Evolutionary conservation across 2,797 vertebrate species (phyloP).

Genomic region (Tokudaia tokunoshimensis): DNA sequence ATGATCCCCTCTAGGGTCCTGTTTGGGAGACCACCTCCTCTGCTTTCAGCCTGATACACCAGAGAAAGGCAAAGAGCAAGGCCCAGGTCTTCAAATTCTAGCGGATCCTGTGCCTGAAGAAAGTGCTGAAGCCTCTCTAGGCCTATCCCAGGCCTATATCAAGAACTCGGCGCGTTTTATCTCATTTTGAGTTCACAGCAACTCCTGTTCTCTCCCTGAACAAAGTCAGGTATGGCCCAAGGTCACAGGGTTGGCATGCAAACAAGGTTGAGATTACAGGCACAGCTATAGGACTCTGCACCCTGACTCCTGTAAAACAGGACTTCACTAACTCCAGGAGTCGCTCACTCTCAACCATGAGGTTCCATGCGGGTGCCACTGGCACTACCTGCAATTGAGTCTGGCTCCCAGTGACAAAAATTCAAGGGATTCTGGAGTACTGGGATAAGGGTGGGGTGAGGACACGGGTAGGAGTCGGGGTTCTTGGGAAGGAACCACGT

Average conservation of each 20-base stretch:
- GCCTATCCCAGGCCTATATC: not conserved
- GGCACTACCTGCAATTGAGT: not conserved
- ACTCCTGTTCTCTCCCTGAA: not conserved
- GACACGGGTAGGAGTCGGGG: too few relatives aligned
- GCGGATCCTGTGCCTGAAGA: not conserved
- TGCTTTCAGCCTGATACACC: not conserved
- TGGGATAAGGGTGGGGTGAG: not conserved
- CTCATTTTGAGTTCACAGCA: conserved; percentile 20
- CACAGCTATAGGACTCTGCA: not conserved
- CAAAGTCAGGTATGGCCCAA: conserved; percentile 21
- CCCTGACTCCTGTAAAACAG: not conserved
- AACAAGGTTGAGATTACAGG: conserved; percentile 19
- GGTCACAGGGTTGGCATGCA: not conserved
- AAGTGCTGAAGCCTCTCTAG: not conserved
- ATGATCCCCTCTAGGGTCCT: not conserved
- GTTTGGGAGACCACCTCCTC: not conserved
- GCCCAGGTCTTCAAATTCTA: not conserved
- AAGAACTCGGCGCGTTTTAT: not conserved
- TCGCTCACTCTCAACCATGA: not conserved
- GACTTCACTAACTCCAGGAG: not conserved
- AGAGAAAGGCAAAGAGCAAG: conserved; percentile 4
- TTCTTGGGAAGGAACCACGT: conserved; percentile 2
- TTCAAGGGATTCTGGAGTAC: not conserved
- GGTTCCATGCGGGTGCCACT: not conserved
- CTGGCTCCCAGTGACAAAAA: not conserved